Base-by-base conservation (phyloP, 2,888 invertebrate genomes). In the Mesochorus sp. region DNA sequence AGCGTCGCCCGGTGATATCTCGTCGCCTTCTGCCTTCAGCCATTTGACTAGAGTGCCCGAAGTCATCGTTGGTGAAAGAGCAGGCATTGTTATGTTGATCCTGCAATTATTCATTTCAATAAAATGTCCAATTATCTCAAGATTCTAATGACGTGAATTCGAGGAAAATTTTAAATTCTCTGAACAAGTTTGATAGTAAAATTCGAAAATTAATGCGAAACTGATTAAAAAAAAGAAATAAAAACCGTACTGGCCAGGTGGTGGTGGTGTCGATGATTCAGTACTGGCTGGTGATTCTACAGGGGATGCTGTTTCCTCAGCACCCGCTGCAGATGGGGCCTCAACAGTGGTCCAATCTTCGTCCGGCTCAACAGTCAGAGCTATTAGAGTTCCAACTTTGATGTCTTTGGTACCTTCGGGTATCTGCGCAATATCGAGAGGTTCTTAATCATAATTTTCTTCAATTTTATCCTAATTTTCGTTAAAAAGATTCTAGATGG, bases 21-120 rank as follows among this genome's bases (percentile, higher is more conserved):
- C 81, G 39, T 92, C 93, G 62, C 94, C 94, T 91, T 93, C 93
- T 74, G 92, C 91, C 83, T 93, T 93, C 31, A 91, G 70, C 93
- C 93, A 93, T 76, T 92, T 92, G 0, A 93, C 91, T 67, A 93
- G 92, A 0, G 93, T 93, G 55, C 94, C 94, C 75, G 93, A 91
- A 8, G 92, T 91, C 94, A 94, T 94, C 2, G 94, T 94, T 2
- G 94, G 94, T 1, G 94, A 94, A 17, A 94, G 86, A 0, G 94
- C 92, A 24, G 94, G 94, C 94, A 94, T 93, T 24, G 89, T 85
- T 55, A 93, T 76, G 70, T 90, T 90, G 49, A 85, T 85, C 71
- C 91, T 90, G n/a, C 24, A 76, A 79, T 28, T 6, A 39, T 37
- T 28, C n/a, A 55, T n/a, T 8, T 6, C 19, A 28, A 34, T 6